phyloP scores from a whole-genome alignment of 2,113 vertebrate species.

The Nothoprocta pentlandii region DNA sequence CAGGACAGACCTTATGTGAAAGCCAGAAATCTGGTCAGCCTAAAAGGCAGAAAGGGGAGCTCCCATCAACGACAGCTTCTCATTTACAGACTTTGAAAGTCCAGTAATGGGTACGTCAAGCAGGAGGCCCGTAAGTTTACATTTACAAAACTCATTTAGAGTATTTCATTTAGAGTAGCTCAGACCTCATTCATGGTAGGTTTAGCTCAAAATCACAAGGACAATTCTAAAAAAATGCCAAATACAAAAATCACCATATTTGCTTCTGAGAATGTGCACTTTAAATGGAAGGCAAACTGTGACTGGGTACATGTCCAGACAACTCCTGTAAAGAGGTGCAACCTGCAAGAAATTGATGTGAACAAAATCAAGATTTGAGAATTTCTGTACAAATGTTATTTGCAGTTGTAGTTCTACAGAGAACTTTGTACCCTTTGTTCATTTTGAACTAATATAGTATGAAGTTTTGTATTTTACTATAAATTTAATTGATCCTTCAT shows the following conservation, averaged over 20 bases:
- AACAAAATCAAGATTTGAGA: neutral
- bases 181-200: neutral
- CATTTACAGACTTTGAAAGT: neutral
- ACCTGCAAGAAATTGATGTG: neutral
- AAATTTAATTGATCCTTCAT: neutral
- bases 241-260: neutral
- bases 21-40: slow-evolving; percentile 98
- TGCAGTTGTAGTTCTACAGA: neutral
- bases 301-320: neutral
- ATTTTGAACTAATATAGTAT: neutral
- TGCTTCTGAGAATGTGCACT: neutral
- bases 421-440: neutral
- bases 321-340: neutral
- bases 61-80: neutral
- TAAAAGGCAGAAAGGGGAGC: slow-evolving; percentile 74
- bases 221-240: neutral
- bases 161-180: neutral
- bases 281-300: neutral
- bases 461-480: neutral
- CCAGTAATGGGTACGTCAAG: neutral
- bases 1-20: slow-evolving; percentile 96
- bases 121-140: neutral
- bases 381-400: neutral
- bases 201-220: neutral
- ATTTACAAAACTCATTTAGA: neutral